Conservation (phyloP, 2,888 invertebrate genomes). For the Resseliella maxima region DNA sequence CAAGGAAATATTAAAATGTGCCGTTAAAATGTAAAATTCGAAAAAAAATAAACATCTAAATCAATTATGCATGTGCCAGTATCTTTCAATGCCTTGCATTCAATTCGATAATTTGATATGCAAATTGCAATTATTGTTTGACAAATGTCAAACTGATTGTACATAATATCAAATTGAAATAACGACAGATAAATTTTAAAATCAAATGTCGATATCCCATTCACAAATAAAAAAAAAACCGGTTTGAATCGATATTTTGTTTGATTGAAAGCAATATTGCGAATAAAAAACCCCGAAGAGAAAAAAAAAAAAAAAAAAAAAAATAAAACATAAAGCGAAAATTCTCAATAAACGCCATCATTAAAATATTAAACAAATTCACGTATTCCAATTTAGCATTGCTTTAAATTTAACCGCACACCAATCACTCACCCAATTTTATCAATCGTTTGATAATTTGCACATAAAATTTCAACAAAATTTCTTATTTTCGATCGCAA, state of each 20-base stretch:
- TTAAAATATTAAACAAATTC: neutral
- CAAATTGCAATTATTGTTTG: neutral
- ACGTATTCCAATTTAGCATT: neutral
- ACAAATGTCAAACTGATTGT: neutral
- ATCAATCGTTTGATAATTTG: conserved; percentile 16
- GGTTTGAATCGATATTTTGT: neutral
- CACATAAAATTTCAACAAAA: too few species aligned
- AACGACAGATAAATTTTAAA: neutral
- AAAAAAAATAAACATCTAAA: neutral
- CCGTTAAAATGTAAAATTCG: neutral
- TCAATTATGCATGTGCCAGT: neutral
- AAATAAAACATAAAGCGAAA: too few species aligned
- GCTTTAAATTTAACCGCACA: neutral
- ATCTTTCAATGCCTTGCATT: too few species aligned
- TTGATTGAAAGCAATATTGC: neutral
- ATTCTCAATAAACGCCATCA: neutral
- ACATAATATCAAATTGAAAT: neutral
- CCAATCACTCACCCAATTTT: neutral
- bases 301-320: too few species aligned
- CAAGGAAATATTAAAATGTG: conserved; percentile 15
- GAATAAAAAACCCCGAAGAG: neutral
- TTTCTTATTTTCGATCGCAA: too few species aligned
- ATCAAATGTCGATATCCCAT: neutral
- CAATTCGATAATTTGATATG: neutral
- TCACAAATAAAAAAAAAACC: neutral